A percentile compares a stretch with the other conserved stretches of the same genome.
Conservation (phyloP, 2,797 vertebrate genomes). For the Gallinago solitaria region DNA sequence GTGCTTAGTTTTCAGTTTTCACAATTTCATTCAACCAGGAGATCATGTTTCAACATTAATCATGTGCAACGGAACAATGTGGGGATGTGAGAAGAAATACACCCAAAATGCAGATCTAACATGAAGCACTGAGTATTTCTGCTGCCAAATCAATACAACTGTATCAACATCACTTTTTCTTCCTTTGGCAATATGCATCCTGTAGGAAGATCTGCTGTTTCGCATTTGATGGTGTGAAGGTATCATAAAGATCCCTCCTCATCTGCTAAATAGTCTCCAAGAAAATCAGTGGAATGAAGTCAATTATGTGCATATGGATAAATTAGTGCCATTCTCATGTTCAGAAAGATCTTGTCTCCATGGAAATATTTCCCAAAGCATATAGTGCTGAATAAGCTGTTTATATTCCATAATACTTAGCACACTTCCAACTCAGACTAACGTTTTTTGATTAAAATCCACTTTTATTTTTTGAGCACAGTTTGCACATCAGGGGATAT, state of each 20-base stretch:
- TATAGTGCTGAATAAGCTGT: conserved; percentile 32
- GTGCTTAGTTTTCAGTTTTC: neutral
- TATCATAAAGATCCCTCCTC: neutral
- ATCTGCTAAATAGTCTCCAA: neutral
- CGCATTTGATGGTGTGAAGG: neutral
- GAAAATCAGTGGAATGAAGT: neutral
- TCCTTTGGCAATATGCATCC: neutral
- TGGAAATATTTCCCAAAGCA: neutral
- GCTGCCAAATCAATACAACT: neutral
- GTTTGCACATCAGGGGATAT: neutral
- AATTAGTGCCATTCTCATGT: neutral
- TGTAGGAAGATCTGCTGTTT: neutral
- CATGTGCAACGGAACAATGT: neutral
- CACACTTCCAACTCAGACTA: neutral
- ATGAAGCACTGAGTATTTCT: neutral
- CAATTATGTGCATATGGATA: conserved; percentile 3
- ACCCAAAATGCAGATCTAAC: neutral
- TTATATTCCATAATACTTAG: neutral
- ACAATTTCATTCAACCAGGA: neutral
- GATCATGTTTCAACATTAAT: neutral
- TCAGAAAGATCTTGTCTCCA: neutral
- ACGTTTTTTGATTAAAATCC: neutral
- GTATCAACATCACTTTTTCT: neutral
- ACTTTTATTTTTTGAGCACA: conserved; percentile 4
- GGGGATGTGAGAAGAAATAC: neutral